These are phyloP conservation scores for Leptobrachium leishanense DNA, from an alignment of 2,113 vertebrate genomes.

Conservation along the genomic window DNA sequence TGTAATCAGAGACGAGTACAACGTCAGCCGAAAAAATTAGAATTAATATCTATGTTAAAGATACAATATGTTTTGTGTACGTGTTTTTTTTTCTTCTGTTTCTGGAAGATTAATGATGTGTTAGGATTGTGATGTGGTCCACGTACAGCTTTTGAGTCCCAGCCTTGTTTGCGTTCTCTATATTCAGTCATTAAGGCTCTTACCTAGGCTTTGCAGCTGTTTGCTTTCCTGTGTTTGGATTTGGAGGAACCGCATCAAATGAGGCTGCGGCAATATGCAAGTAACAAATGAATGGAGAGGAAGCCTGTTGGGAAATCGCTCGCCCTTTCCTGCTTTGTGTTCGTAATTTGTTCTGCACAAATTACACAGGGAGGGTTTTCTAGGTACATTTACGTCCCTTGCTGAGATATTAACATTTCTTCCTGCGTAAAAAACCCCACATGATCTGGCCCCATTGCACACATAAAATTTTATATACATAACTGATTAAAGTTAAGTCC, in stretches of 20 bases:
- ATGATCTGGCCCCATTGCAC: too few relatives aligned
- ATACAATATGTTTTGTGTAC: background rate
- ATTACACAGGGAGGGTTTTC: background rate
- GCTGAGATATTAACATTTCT: background rate
- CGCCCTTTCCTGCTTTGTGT: background rate
- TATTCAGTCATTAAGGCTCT: constrained; percentile 4
- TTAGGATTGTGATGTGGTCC: background rate
- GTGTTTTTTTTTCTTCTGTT: too few relatives aligned
- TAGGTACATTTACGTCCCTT: background rate
- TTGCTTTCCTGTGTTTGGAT: constrained; percentile 3
- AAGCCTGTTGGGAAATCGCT: constrained; percentile 23
- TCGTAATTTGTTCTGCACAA: background rate
- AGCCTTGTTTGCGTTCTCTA: background rate
- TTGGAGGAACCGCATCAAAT: constrained; percentile 4
- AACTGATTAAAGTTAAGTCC: too few relatives aligned
- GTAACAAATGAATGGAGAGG: constrained; percentile 14
- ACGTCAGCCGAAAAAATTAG: constrained; percentile 5
- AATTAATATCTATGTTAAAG: background rate
- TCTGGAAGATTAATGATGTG: background rate
- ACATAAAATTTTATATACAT: too few relatives aligned
- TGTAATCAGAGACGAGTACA: background rate
- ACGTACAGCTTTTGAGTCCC: constrained; percentile 1
- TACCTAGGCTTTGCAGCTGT: constrained; percentile 7
- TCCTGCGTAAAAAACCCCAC: too few relatives aligned
- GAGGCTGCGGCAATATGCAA: background rate